A percentile compares a stretch with the other conserved stretches of the same genome.
These are phyloP conservation scores for Akabosia matsudoensis DNA, from an alignment of 1,140 invertebrate species.

Conservation along the genomic window DNA sequence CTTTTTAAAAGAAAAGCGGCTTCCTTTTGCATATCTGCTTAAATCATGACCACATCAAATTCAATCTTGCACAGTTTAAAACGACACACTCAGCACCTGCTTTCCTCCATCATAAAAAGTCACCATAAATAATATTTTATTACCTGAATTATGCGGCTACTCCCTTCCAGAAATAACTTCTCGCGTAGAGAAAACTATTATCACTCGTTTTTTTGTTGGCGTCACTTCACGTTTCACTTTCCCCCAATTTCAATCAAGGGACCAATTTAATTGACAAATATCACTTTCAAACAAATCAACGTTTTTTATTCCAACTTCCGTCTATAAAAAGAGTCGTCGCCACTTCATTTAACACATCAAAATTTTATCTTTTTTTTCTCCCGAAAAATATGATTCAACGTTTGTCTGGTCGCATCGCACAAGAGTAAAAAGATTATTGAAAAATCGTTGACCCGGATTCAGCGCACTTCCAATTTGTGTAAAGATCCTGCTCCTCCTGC, in stretches of 20 bases:
- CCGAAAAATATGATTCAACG: not conserved
- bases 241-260: not conserved
- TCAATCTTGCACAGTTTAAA: no score
- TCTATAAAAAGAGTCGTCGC: not conserved
- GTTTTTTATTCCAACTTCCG: not conserved
- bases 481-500: constrained; percentile 4
- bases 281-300: not conserved
- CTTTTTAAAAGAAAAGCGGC: no score
- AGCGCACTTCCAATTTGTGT: not conserved
- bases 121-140: no score
- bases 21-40: no score
- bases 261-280: not conserved
- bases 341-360: no score
- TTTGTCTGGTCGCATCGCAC: not conserved
- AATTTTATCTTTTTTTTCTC: not conserved
- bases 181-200: no score
- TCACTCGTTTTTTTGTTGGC: no score
- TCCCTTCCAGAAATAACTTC: no score
- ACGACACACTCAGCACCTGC: no score
- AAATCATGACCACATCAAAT: no score
- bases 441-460: constrained; percentile 18
- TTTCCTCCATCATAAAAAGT: no score
- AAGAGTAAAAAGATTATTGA: not conserved
- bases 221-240: not conserved
- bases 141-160: no score